Evolutionary conservation across 2,113 vertebrate genomes (phyloP), one percentile per base, ranked within the genome.

Genomic region (Leucosticte australis): DNA sequence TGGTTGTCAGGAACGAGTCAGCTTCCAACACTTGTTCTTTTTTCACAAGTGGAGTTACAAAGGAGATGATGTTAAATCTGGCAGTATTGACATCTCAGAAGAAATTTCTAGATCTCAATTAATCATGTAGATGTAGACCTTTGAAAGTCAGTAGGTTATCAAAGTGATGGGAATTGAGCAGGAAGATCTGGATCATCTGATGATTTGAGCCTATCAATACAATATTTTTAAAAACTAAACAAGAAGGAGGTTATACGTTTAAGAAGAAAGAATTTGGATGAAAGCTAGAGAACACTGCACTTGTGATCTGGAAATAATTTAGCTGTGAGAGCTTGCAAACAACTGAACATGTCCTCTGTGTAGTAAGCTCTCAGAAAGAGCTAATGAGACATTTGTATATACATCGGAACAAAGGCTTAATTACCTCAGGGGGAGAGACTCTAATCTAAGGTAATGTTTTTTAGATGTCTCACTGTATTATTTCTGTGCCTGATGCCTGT

Each of bases 401-500:
- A 52, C 68, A 46, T 81, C 42, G 91, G 64, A 92, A 87, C 87
- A 95, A 80, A 95, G 73, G 42, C 56, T 78, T 92, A 59, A 91
- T 92, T 94, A 87, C 83, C 87, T 89, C 42, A 23, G 37, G 73
- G 53, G 57, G 47, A 67, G 65, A 42, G 20, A 55, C 55, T 94
- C 28, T 59, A 77, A 68, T 76, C 41, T 46, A 65, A 81, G 55
- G 68, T 65, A 65, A 83, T 57, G 60, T 30, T 83, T 92, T 92
- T 67, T 9, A 55, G 52, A 69, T 84, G 50, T 75, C 68, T 87
- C 20, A 50, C 15, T 88, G 0, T 39, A 13, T n/a, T 75, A n/a
- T 46, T 74, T 59, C 17, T 75, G 31, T 90, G 42, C 70, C 75
- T 80, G 68, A 56, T 86, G n/a, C 73, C 39, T 81, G 28, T 63